Conservation (phyloP, 2,797 vertebrate genomes). For the Xenops minutus region DNA sequence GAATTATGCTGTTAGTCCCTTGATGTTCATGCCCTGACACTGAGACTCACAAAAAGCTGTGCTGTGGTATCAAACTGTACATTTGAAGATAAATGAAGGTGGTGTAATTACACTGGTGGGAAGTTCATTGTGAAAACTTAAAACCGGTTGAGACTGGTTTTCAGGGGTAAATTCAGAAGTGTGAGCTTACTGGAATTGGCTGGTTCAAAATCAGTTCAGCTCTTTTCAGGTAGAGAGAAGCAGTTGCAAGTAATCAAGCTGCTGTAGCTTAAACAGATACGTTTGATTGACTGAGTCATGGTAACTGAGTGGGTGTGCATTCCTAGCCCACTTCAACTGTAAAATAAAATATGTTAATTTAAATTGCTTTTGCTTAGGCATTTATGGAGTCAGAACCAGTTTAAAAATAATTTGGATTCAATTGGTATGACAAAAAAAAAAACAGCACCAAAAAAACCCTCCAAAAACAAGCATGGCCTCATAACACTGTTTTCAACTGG, state of each 20-base stretch:
- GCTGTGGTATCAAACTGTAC: rapidly evolving
- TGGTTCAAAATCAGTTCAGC: slow-evolving; percentile 15
- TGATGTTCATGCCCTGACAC: neutral
- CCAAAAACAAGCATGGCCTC: neutral
- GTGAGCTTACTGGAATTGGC: neutral
- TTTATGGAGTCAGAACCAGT: slow-evolving; percentile 38
- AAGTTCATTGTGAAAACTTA: neutral
- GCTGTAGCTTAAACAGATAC: slow-evolving; percentile 20
- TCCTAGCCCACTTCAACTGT: slow-evolving; percentile 53
- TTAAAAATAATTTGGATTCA: slow-evolving; percentile 35
- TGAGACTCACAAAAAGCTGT: neutral
- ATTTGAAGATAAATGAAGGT: neutral
- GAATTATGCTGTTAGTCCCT: neutral
- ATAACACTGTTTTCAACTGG: neutral
- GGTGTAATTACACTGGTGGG: neutral
- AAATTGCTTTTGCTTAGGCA: slow-evolving; percentile 46
- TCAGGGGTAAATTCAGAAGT: neutral
- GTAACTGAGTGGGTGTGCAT: slow-evolving; percentile 43
- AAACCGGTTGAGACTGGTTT: neutral
- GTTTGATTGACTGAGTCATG: slow-evolving; percentile 50
- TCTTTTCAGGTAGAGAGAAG: slow-evolving; percentile 13
- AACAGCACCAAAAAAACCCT: too few species aligned
- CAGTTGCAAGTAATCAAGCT: slow-evolving; percentile 18
- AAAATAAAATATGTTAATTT: slow-evolving; percentile 58
- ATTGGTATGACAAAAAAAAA: neutral